Conservation (phyloP, 2,797 vertebrate species). For the Percopsis omiscomaycus region DNA sequence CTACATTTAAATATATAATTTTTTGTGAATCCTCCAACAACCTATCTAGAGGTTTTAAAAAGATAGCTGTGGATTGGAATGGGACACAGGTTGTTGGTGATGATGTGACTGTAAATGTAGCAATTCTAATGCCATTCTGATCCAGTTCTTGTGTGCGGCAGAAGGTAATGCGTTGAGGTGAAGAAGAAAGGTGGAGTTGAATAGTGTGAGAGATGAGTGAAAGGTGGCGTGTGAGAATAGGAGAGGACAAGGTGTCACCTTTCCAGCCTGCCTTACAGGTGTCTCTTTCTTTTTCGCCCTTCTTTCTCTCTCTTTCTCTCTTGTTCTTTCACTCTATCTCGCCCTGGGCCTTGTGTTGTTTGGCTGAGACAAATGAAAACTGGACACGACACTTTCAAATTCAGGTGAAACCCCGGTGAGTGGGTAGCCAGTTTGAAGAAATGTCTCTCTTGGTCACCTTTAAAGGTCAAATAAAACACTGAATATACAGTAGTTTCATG, state of each 20-base stretch:
- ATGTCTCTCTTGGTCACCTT: neutral
- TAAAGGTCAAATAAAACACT: neutral
- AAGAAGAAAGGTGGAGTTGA: neutral
- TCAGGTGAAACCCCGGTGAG: neutral
- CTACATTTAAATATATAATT: slow-evolving; percentile 10
- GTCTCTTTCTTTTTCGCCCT: slow-evolving; percentile 10
- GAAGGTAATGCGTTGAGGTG: neutral
- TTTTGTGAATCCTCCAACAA: neutral
- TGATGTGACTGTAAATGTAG: neutral
- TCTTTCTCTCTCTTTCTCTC: neutral
- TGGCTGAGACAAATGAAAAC: slow-evolving; percentile 29
- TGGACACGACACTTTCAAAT: slow-evolving; percentile 26
- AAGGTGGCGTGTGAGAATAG: slow-evolving; percentile 21
- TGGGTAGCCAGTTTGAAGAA: neutral
- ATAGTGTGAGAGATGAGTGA: slow-evolving; percentile 20
- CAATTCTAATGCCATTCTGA: neutral
- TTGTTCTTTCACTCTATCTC: slow-evolving; percentile 17
- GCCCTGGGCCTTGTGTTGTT: slow-evolving; percentile 9
- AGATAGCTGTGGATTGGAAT: neutral
- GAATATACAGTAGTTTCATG: neutral
- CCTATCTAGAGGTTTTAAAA: neutral
- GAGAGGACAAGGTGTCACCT: slow-evolving; percentile 35
- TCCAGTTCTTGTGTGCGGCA: neutral
- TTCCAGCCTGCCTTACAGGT: slow-evolving; percentile 32
- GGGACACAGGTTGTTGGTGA: neutral